Evolutionary conservation across 2,797 vertebrate genomes (phyloP).

Genomic region (Pagetopsis macropterus): DNA sequence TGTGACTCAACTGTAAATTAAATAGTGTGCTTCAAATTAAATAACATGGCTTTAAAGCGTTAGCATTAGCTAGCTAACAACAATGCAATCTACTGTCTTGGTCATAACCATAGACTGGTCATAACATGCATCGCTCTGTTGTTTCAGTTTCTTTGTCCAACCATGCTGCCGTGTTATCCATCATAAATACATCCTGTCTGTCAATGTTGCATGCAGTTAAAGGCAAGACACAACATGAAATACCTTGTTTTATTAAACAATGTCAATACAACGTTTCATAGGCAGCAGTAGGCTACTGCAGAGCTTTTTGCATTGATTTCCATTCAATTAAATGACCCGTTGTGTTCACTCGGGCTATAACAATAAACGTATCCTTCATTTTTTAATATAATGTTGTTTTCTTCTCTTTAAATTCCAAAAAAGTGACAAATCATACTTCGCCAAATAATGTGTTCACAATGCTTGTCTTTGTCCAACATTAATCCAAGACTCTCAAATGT

Average conservation of each 20-base stretch:
- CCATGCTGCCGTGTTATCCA: neutral
- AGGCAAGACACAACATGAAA: neutral
- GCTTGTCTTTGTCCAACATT: neutral
- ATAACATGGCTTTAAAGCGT: neutral
- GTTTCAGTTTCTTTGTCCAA: neutral
- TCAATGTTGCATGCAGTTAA: neutral
- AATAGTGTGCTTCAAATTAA: neutral
- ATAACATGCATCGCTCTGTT: neutral
- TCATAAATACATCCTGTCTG: neutral
- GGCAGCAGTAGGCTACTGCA: neutral
- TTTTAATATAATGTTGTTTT: neutral
- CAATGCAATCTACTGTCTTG: slow-evolving; percentile 7
- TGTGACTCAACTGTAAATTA: fast-evolving
- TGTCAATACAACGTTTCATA: neutral
- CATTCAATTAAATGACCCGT: neutral
- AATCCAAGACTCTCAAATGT: neutral
- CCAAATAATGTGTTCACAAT: neutral
- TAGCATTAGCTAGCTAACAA: slow-evolving; percentile 57
- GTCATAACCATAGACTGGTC: slow-evolving; percentile 1
- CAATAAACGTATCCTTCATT: neutral
- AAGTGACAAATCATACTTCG: neutral
- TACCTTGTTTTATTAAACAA: neutral
- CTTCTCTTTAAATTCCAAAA: neutral
- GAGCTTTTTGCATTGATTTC: neutral
- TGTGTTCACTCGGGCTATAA: neutral